These are phyloP conservation scores for Premnoplex brunnescens DNA, from an alignment of 2,797 vertebrate genomes.

Conservation along the genomic window DNA sequence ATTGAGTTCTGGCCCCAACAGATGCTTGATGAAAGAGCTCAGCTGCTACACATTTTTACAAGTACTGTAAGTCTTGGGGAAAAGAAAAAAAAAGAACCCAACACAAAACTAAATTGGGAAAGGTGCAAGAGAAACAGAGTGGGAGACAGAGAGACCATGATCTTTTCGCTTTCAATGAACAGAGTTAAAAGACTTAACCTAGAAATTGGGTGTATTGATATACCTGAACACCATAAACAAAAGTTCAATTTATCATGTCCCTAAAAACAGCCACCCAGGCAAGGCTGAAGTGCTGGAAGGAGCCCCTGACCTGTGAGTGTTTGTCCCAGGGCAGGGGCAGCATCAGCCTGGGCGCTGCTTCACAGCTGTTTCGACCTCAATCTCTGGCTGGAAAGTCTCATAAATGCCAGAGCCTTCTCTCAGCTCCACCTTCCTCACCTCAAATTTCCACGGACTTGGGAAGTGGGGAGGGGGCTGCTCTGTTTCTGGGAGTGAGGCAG, in stretches of 20 bases:
- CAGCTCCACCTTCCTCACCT: background rate
- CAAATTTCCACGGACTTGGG: background rate
- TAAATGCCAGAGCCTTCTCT: background rate
- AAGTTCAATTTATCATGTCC: background rate
- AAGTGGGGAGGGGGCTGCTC: background rate
- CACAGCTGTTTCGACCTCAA: background rate
- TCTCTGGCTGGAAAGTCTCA: background rate
- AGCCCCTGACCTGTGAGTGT: background rate
- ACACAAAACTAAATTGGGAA: background rate
- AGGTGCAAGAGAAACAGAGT: background rate
- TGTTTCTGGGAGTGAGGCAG: background rate
- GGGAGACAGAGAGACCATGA: background rate
- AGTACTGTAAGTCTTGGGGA: background rate
- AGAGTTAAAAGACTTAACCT: background rate
- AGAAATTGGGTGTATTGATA: background rate
- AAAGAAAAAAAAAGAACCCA: background rate
- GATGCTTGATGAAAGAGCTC: background rate
- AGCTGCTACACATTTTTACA: background rate
- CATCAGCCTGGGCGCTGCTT: background rate
- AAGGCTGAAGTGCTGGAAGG: background rate
- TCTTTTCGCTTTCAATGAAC: background rate
- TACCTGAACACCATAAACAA: background rate
- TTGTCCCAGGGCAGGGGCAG: background rate
- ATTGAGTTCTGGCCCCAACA: background rate
- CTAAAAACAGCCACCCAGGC: background rate